A percentile compares a stretch with the other conserved stretches of the same genome.
phyloP scores from a whole-genome alignment of 2,888 invertebrate species.

The Pycnomerus fuliginosus region DNA sequence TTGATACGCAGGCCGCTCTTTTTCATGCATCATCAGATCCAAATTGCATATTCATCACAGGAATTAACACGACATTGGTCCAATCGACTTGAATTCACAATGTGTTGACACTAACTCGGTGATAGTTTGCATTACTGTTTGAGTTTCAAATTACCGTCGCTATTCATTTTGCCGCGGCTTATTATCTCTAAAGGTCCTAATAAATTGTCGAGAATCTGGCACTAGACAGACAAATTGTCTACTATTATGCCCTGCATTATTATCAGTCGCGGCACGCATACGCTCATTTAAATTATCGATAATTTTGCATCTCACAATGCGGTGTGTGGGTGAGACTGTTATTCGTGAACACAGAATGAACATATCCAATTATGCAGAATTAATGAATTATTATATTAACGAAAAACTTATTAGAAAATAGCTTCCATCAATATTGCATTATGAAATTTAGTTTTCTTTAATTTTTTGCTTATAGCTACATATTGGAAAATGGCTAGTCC shows the following conservation, averaged over 20 bases:
- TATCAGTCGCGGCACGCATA: constrained; percentile 10
- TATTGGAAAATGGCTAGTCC: too few relatives aligned
- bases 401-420: too few relatives aligned
- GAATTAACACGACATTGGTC: constrained; percentile 30
- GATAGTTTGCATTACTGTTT: constrained; percentile 31
- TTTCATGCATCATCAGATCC: constrained; percentile 1
- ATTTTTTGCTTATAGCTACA: too few relatives aligned
- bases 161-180: constrained; percentile 28
- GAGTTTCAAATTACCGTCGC: constrained; percentile 31
- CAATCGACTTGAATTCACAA: constrained; percentile 27
- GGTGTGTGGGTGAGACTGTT: too few relatives aligned
- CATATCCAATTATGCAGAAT: too few relatives aligned
- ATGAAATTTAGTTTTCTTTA: too few relatives aligned
- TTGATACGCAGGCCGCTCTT: constrained; percentile 1
- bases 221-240: constrained; percentile 25
- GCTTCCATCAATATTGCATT: too few relatives aligned
- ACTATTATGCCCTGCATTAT: constrained; percentile 16
- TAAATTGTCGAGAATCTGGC: constrained; percentile 26
- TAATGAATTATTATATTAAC: too few relatives aligned
- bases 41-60: constrained; percentile 29
- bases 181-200: constrained; percentile 25
- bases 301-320: too few relatives aligned
- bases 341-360: too few relatives aligned
- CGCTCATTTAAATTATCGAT: constrained; percentile 22
- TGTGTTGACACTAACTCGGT: constrained; percentile 31